phyloP scores from a whole-genome alignment of 2,888 invertebrate species.

The Leptura quadrifasciata region DNA sequence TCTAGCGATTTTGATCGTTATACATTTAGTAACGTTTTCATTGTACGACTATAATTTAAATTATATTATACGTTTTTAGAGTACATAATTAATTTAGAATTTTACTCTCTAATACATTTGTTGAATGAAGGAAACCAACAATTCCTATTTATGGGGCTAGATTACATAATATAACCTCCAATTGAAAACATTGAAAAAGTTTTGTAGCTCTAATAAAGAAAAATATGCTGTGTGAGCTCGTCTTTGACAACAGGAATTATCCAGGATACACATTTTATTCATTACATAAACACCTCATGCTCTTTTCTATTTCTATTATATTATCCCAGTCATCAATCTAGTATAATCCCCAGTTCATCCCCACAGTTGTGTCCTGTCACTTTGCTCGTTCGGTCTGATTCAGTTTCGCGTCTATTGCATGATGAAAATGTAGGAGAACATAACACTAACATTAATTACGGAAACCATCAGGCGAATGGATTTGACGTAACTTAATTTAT shows the following conservation, averaged over 20 bases:
- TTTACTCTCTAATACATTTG: too few species aligned
- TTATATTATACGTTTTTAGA: too few species aligned
- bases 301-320: slow-evolving; percentile 59
- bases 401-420: slow-evolving; percentile 36
- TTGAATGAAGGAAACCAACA: too few species aligned
- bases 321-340: slow-evolving; percentile 59
- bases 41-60: too few species aligned
- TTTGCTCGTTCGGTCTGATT: slow-evolving; percentile 41
- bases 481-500: slow-evolving; percentile 29
- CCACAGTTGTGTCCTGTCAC: slow-evolving; percentile 57
- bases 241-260: slow-evolving; percentile 24
- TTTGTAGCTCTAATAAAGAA: background rate
- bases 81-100: too few species aligned
- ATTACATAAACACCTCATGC: slow-evolving; percentile 52
- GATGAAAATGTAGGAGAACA: slow-evolving; percentile 34
- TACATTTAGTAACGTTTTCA: too few species aligned
- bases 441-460: slow-evolving; percentile 35
- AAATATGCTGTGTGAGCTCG: background rate
- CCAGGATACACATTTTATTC: slow-evolving; percentile 36
- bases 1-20: too few species aligned
- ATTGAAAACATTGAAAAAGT: background rate
- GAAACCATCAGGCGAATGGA: slow-evolving; percentile 23
- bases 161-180: too few species aligned
- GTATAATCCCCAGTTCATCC: slow-evolving; percentile 58
- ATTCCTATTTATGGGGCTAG: too few species aligned